These are phyloP conservation scores for Aphaenogaster ashmeadi DNA, from an alignment of 1,140 invertebrate species.

Conservation along the genomic window DNA sequence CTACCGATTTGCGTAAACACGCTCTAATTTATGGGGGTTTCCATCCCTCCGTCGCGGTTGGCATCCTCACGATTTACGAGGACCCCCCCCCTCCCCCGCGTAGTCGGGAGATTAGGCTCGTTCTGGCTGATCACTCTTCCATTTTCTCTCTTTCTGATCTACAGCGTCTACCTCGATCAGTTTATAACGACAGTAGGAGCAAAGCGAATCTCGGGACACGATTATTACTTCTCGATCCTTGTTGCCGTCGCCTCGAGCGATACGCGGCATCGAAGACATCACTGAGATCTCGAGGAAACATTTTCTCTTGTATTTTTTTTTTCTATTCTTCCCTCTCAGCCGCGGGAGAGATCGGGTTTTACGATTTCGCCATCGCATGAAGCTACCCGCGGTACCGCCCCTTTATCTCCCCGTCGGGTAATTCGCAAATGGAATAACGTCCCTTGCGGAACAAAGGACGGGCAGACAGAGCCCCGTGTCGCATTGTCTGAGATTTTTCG, in stretches of 20 bases:
- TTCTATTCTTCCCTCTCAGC: neutral
- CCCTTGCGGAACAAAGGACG: constrained; percentile 55
- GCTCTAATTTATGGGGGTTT: constrained; percentile 77
- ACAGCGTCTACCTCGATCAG: neutral
- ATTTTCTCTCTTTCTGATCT: constrained; percentile 13
- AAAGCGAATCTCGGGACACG: neutral
- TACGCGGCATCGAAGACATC: constrained; percentile 34
- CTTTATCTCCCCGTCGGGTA: constrained; percentile 66
- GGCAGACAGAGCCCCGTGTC: constrained; percentile 38
- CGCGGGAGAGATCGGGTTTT: constrained; percentile 23
- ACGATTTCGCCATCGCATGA: constrained; percentile 42
- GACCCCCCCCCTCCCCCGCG: constrained; percentile 42
- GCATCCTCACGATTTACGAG: constrained; percentile 71
- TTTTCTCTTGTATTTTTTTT: constrained; percentile 34
- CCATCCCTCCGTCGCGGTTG: constrained; percentile 28
- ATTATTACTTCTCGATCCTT: constrained; percentile 37
- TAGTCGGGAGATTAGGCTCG: constrained; percentile 60
- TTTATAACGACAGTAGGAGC: neutral
- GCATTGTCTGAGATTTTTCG: constrained; percentile 74
- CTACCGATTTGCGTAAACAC: constrained; percentile 80
- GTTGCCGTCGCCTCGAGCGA: constrained; percentile 28
- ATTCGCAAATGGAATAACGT: constrained; percentile 64
- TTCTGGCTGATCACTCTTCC: constrained; percentile 1
- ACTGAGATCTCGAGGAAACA: constrained; percentile 33
- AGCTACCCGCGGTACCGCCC: constrained; percentile 47